Base-by-base conservation (phyloP, 2,888 invertebrate species). In the Ctenicera cuprea region DNA sequence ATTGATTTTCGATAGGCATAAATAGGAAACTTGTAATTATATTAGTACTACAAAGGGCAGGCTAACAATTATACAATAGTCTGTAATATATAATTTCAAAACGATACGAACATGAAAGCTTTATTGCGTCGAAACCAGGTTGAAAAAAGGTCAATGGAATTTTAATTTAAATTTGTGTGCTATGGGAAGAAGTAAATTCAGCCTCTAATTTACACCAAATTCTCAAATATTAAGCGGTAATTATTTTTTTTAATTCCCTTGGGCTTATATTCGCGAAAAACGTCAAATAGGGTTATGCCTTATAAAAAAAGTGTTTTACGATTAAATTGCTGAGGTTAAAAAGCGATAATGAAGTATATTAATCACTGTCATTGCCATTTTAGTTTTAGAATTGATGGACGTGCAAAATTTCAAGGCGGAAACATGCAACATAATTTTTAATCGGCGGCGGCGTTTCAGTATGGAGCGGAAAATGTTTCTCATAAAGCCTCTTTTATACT, bases 381-480 rank as follows among this genome's bases (percentile, higher is more conserved):
- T 54, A 30, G 61, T 26, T 65, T 69, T 74, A 70, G 75, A 77
- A 77, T 77, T 77, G 76, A 77, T 75, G 75, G 64, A 62, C 30
- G 52, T 59, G 71, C 54, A 74, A 71, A 38, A 20, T 33, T 57
- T 61, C 5, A 22, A 20, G n/a, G 26, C 22, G 26, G 26, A 9
- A 16, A 20, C 7, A n/a, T 18, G 20, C 38, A 5, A 20, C 61
- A 22, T 61, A 18, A 52, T 26, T 52, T 52, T 52, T 52, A 52
- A 52, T 52, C n/a, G n/a, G n/a, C n/a, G n/a, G n/a, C 52, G 52
- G 3, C 48, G 52, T 26, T 52, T 52, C 22, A 26, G 52, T 26
- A 52, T 52, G 3, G 50, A 8, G 50, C 20, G n/a, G 8, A 50
- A 50, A 52, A 18, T 52, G 12, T 18, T 18, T 8, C 11, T 11